phyloP scores from a whole-genome alignment of 2,113 vertebrate species.

The Oxyruncus cristatus region DNA sequence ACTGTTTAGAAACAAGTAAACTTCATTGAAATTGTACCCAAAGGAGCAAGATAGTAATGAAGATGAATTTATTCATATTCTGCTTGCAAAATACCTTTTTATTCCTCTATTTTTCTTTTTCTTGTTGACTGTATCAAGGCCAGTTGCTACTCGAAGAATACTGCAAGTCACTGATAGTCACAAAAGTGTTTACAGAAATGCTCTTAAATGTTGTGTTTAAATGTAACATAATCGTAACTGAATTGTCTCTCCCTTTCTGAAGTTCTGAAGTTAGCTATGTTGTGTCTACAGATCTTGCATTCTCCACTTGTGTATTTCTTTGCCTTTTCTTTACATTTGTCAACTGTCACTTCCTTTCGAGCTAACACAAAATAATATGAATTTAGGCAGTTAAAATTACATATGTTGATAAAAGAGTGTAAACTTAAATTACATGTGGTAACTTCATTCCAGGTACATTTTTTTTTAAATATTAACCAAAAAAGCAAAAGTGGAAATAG shows the following conservation, averaged over 20 bases:
- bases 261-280: background rate
- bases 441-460: background rate
- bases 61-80: background rate
- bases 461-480: background rate
- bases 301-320: background rate
- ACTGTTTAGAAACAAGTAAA: constrained; percentile 2
- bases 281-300: background rate
- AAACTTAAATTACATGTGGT: background rate
- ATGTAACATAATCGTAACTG: background rate
- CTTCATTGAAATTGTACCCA: background rate
- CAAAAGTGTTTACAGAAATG: background rate
- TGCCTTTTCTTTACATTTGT: background rate
- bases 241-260: background rate
- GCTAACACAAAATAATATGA: background rate
- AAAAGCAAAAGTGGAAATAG: background rate
- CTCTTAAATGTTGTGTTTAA: background rate
- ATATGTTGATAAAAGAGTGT: background rate
- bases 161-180: background rate
- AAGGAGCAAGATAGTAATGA: background rate
- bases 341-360: background rate
- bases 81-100: background rate
- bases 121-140: background rate
- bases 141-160: background rate
- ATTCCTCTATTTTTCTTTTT: background rate
- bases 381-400: background rate